Base-by-base conservation (phyloP, 2,888 invertebrate genomes). In the Tachystola acroxantha region DNA sequence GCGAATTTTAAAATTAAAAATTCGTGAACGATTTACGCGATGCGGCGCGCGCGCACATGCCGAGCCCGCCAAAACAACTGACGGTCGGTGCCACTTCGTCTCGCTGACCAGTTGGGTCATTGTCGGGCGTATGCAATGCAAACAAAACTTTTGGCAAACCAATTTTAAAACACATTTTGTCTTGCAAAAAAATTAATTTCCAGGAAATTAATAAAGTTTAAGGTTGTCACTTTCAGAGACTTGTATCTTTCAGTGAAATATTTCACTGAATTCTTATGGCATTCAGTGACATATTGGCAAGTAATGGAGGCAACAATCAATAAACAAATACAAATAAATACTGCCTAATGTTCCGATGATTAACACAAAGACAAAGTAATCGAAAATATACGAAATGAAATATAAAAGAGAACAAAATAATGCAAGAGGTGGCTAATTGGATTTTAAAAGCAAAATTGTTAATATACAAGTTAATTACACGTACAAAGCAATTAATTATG, bases 41-140 rank as follows among this genome's bases (percentile, higher is more conserved):
- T 10, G 33, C 31, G 39, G 69, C 70, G 78, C 70, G 64, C 73
- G 84, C 74, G 74, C 75, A 63, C 65, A 32, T 45, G 35, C 24
- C 69, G 66, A 57, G 54, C 53, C 66, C 68, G 69, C 72, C 79
- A 78, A 79, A 82, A 82, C 79, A 76, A 82, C 84, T 84, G 82
- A 60, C 66, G 69, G 70, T 16, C 66, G 69, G 70, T 69, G 72
- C 77, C 80, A 60, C 56, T 50, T 42, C 62, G 82, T 81, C 81
- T 82, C 73, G 64, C 43, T 60, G 55, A 55, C 56, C 60, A 64
- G 66, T 53, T 62, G 64, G 76, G 75, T 76, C 78, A 76, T 62
- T 65, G 64, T 48, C 67, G 62, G 59, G 1, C 19, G 19, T 10
- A 10, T 11, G 11, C 19, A 13, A 7, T 39, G 44, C 40, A 40